These are phyloP conservation scores for Tiliacea citrago DNA, from an alignment of 2,888 invertebrate genomes.

Conservation along the genomic window DNA sequence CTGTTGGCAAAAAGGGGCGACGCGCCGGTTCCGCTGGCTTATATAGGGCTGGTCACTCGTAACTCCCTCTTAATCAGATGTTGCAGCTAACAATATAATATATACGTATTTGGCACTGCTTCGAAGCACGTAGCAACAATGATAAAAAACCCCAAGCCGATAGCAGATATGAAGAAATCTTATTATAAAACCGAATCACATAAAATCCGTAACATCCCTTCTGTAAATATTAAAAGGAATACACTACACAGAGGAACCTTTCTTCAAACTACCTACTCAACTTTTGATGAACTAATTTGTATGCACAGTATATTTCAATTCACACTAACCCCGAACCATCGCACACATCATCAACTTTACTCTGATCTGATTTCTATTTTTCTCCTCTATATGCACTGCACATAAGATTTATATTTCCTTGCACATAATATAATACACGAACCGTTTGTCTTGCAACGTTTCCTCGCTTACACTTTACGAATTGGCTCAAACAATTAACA, in stretches of 20 bases:
- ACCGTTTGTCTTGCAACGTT: conserved; percentile 81
- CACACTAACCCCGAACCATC: conserved; percentile 68
- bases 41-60: too few relatives aligned
- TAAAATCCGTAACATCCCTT: conserved; percentile 68
- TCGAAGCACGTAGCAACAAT: conserved; percentile 43
- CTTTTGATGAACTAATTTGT: conserved; percentile 69
- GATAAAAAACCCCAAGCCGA: conserved; percentile 15
- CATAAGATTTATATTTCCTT: conserved; percentile 87
- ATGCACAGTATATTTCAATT: conserved; percentile 73
- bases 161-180: conserved; percentile 33
- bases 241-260: conserved; percentile 63
- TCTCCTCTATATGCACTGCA: conserved; percentile 89
- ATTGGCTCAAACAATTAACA: conserved; percentile 80
- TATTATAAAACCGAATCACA: conserved; percentile 53
- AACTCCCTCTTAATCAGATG: too few relatives aligned
- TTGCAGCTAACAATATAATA: too few relatives aligned
- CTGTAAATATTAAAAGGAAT: conserved; percentile 67
- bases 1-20: too few relatives aligned
- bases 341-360: conserved; percentile 81
- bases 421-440: conserved; percentile 82
- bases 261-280: conserved; percentile 60
- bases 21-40: too few relatives aligned
- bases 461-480: conserved; percentile 81
- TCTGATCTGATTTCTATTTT: conserved; percentile 80
- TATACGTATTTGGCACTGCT: conserved; percentile 57